phyloP scores from a whole-genome alignment of 2,888 invertebrate species.

The Stenodera caucasica region DNA sequence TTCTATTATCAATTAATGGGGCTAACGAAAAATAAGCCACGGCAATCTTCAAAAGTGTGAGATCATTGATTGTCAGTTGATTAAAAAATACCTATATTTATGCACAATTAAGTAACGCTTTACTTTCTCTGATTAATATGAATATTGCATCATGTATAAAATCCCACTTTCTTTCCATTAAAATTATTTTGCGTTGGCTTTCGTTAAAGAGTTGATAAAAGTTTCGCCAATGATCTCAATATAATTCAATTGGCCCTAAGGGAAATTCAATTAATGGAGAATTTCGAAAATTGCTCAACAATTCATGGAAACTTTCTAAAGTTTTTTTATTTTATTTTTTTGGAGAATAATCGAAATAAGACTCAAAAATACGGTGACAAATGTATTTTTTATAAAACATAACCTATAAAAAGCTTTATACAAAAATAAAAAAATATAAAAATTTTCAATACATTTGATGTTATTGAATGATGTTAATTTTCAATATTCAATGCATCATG shows the following conservation, averaged over 20 bases:
- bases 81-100: no score
- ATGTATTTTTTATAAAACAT: conserved; percentile 58
- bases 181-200: not conserved
- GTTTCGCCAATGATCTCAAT: not conserved
- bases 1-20: no score
- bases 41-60: no score
- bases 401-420: conserved; percentile 58
- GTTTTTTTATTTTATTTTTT: no score
- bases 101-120: not conserved
- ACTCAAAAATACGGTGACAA: conserved; percentile 56
- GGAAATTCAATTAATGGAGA: no score
- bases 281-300: no score
- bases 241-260: no score
- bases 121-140: not conserved
- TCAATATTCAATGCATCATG: conserved; percentile 49
- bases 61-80: not conserved
- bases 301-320: no score
- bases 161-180: not conserved
- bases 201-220: not conserved
- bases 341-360: conserved; percentile 9
- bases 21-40: no score
- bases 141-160: not conserved
- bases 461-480: conserved; percentile 36
- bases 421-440: conserved; percentile 51
- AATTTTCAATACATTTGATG: conserved; percentile 47